phyloP scores from a whole-genome alignment of 2,797 vertebrate genomes.

The Melanitta fusca region DNA sequence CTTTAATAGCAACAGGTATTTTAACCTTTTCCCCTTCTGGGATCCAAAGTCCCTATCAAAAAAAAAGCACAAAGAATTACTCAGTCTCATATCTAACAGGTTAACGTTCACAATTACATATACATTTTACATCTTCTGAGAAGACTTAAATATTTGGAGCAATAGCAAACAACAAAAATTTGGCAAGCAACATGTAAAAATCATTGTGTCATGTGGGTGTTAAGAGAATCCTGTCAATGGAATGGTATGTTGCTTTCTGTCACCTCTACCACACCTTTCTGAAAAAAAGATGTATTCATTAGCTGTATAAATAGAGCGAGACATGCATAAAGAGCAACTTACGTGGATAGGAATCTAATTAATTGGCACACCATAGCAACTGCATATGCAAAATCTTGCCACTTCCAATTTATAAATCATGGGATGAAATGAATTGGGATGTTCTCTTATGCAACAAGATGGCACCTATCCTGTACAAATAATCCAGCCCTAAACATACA shows the following conservation, averaged over 20 bases:
- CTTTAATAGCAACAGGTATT: slow-evolving; percentile 99
- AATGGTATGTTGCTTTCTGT: background rate
- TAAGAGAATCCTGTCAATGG: background rate
- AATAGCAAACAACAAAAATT: background rate
- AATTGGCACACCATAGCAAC: background rate
- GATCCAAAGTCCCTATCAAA: slow-evolving; percentile 93
- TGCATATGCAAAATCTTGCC: background rate
- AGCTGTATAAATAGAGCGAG: background rate
- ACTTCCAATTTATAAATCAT: background rate
- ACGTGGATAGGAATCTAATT: background rate
- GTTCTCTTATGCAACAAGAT: background rate
- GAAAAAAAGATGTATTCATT: background rate
- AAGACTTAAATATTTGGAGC: background rate
- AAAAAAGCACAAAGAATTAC: slow-evolving; percentile 1
- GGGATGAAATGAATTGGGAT: background rate
- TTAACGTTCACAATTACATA: background rate
- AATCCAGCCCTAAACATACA: background rate
- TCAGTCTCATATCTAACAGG: background rate
- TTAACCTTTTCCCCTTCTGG: slow-evolving; percentile 99
- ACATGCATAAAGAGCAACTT: background rate
- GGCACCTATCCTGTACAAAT: background rate
- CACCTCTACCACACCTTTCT: background rate
- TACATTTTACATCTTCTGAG: background rate
- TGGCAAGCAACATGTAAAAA: background rate
- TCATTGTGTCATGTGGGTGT: background rate